phyloP scores from a whole-genome alignment of 2,113 vertebrate species.

The Cinclus cinclus region DNA sequence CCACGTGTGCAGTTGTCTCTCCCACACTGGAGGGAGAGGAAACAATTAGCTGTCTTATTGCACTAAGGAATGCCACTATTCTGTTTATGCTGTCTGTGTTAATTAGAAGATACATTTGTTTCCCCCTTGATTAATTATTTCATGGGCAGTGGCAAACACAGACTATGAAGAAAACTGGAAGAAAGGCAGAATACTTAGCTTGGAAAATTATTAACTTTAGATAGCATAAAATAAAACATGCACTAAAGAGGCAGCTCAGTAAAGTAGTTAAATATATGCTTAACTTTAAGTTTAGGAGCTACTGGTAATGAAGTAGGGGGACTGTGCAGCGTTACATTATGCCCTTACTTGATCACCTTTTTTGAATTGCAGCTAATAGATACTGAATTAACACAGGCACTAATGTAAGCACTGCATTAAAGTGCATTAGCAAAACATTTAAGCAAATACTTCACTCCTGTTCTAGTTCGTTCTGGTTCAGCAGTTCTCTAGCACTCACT shows the following conservation, averaged over 20 bases:
- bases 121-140: conserved; percentile 36
- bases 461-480: neutral
- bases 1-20: neutral
- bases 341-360: neutral
- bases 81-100: neutral
- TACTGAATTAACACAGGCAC: neutral
- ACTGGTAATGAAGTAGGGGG: neutral
- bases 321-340: neutral
- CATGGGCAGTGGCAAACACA: conserved; percentile 1
- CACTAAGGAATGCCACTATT: neutral
- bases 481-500: neutral
- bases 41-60: neutral
- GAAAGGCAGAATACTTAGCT: neutral
- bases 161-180: neutral
- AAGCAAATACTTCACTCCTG: neutral
- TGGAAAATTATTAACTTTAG: conserved; percentile 1
- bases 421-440: neutral
- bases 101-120: conserved; percentile 31
- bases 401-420: neutral
- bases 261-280: neutral
- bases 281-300: neutral
- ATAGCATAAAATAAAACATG: neutral
- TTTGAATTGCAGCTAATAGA: neutral
- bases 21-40: neutral
- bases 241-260: neutral